Base-by-base conservation (phyloP, 2,888 invertebrate genomes). In the Masnerella sp. region DNA sequence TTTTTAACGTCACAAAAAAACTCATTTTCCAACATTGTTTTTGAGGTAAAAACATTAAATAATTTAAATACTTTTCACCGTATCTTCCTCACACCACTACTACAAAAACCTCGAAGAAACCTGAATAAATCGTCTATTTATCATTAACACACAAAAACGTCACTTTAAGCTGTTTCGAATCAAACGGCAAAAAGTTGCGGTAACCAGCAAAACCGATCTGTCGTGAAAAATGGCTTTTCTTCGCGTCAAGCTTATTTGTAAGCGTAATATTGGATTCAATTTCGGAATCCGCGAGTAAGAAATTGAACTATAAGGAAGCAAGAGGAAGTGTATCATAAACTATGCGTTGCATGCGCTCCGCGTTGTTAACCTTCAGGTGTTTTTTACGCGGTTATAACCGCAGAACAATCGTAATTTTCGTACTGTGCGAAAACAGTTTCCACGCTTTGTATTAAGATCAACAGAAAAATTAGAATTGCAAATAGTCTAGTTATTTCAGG, bases 271-370 rank as follows among this genome's bases (percentile, higher is more conserved):
- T 32, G 9, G 7, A 32, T 32, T 36, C 12, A 36, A 7, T 12
- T 12, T 36, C 36, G 36, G 15, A 4, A 11, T 32, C 9, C n/a
- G 17, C n/a, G 25, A 25, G 22, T 43, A 14, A 36, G 20, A 65
- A 43, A 51, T 56, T 25, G 20, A 42, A 38, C 32, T n/a, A 8
- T 22, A 22, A 47, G 18, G 43, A 36, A 52, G 34, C 5, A 18
- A 42, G 32, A 62, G 67, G 54, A 74, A 58, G 28, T 61, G 32
- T 49, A 59, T 64, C 69, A 52, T 74, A 69, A 74, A 69, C 62
- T 25, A 54, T 47, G 59, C 64, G 69, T 65, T 59, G 59, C 56
- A 45, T 28, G 54, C 49, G 45, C 59, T 59, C 28, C 30, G 49
- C 51, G 34, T 54, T 69, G 65, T 59, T 64, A 58, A 64, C 30